Evolutionary conservation across 64 coral and sea anemone genomes (phyloP).

Genomic region (Dendrophyllia cribrosa): DNA sequence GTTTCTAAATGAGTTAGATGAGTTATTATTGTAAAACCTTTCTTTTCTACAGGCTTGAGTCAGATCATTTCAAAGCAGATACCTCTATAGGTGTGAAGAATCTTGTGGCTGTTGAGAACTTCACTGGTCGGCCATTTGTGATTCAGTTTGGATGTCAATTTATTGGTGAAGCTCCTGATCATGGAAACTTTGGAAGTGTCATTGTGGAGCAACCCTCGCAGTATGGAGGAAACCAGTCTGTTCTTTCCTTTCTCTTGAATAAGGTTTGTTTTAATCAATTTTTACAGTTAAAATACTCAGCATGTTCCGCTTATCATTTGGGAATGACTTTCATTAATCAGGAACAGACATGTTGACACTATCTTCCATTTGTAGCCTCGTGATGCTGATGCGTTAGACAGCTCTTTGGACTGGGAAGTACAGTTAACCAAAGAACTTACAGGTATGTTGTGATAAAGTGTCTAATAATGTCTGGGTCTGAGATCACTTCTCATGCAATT

Average conservation of each 20-base stretch:
- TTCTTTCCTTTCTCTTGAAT: slow-evolving; percentile 83
- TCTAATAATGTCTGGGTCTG: background rate
- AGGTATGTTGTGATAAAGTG: background rate
- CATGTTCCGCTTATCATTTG: too few species aligned
- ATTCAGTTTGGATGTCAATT: slow-evolving; percentile 91
- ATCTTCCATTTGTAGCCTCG: slow-evolving; percentile 60
- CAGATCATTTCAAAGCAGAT: slow-evolving; percentile 79
- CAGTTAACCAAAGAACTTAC: slow-evolving; percentile 90
- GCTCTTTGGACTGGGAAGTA: slow-evolving; percentile 83
- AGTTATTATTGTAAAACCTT: background rate
- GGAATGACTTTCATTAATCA: too few species aligned
- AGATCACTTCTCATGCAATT: too few species aligned
- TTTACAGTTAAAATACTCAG: too few species aligned
- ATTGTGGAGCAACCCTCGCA: slow-evolving; percentile 66
- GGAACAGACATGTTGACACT: background rate
- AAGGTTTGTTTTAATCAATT: slow-evolving; percentile 50
- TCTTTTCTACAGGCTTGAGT: slow-evolving; percentile 72
- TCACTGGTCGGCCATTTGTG: slow-evolving; percentile 85
- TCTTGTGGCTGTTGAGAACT: slow-evolving; percentile 70
- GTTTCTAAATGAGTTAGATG: too few species aligned
- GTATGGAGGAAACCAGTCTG: slow-evolving; percentile 32
- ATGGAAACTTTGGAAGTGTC: slow-evolving; percentile 89
- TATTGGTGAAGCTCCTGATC: slow-evolving; percentile 47
- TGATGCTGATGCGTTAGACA: slow-evolving; percentile 35
- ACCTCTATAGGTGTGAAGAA: slow-evolving; percentile 56